A percentile compares a stretch with the other conserved stretches of the same genome.
phyloP scores from a whole-genome alignment of 2,113 vertebrate genomes.

The Psilopogon haemacephalus region DNA sequence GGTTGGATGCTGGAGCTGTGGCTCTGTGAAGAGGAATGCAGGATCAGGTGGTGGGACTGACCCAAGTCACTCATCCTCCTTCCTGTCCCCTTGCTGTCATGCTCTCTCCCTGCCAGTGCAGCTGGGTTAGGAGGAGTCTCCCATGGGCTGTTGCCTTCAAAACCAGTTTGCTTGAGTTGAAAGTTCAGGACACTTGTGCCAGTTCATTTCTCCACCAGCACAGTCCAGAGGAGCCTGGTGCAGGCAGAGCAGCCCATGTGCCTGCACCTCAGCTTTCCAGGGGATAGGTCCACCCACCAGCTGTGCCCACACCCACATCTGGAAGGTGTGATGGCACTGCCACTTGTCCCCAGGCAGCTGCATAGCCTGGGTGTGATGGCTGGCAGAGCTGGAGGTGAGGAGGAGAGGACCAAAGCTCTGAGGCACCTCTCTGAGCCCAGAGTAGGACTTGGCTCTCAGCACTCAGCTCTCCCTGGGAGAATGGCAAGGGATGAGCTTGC shows the following conservation, averaged over 20 bases:
- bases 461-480: neutral
- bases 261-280: accelerated
- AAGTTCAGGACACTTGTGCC: accelerated
- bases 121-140: accelerated
- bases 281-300: accelerated
- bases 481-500: neutral
- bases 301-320: neutral
- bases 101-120: neutral
- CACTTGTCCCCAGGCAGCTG: neutral
- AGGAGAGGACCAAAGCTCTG: neutral
- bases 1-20: neutral
- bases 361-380: accelerated
- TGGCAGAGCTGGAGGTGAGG: accelerated
- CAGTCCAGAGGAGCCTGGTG: accelerated
- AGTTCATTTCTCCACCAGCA: neutral
- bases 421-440: accelerated
- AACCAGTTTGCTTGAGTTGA: neutral
- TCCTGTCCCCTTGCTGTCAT: accelerated
- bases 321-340: neutral
- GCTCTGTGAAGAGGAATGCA: neutral
- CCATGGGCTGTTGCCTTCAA: neutral
- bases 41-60: accelerated
- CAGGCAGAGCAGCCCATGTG: neutral
- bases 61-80: neutral
- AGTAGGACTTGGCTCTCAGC: accelerated